phyloP scores from a whole-genome alignment of 1,140 invertebrate genomes.

The Drosophila bocqueti region DNA sequence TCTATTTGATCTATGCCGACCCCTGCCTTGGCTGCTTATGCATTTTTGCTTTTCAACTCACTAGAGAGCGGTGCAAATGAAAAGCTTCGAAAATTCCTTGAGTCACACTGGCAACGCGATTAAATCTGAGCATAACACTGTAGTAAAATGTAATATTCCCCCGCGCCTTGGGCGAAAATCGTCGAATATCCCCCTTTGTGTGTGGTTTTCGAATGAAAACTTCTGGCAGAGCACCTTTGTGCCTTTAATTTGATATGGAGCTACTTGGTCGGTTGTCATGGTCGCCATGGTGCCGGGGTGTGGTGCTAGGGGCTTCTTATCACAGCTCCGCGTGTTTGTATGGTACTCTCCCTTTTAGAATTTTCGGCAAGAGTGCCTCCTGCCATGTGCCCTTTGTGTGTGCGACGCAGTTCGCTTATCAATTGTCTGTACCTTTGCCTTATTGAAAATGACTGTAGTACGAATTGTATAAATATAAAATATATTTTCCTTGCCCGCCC shows the following conservation, averaged over 20 bases:
- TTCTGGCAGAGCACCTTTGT: conserved; percentile 35
- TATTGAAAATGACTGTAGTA: conserved; percentile 48
- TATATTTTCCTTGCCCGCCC: conserved; percentile 23
- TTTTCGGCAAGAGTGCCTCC: background rate
- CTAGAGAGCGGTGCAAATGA: conserved; percentile 26
- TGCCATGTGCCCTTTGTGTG: conserved; percentile 17
- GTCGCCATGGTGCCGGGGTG: background rate
- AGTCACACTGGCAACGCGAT: conserved; percentile 37
- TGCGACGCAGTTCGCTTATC: conserved; percentile 56
- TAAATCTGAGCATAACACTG: conserved; percentile 21
- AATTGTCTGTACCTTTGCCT: conserved; percentile 53
- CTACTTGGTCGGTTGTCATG: conserved; percentile 23
- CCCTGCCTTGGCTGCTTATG: conserved; percentile 53
- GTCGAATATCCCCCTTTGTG: conserved; percentile 49
- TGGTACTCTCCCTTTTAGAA: conserved; percentile 20
- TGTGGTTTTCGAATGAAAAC: conserved; percentile 22
- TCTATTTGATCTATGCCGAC: conserved; percentile 82
- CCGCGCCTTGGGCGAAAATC: conserved; percentile 30
- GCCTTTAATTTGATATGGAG: conserved; percentile 26
- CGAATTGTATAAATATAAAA: conserved; percentile 41
- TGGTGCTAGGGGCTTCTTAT: conserved; percentile 20
- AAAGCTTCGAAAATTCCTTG: conserved; percentile 29
- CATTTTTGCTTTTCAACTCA: conserved; percentile 56
- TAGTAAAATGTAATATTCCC: conserved; percentile 23
- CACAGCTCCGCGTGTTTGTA: conserved; percentile 23